Evolutionary conservation across 2,113 vertebrate species (phyloP), one percentile per base, ranked within the genome.

Genomic region (Proteles cristata): DNA sequence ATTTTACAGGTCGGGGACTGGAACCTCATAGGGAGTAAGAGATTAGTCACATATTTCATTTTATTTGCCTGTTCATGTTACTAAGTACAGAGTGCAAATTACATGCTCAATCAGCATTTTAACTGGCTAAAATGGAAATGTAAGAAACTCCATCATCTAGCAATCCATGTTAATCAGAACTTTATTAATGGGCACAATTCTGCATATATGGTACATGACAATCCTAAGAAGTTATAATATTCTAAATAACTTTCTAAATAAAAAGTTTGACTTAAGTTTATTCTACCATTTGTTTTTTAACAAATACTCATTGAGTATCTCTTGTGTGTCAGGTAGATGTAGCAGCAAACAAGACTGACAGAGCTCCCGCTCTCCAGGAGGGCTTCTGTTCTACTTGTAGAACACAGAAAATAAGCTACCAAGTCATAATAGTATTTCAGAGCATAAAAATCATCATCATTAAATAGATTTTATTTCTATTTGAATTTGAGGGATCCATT

Each of bases 141-240:
- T 23, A 35, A 19, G 69, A 21, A 90, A 65, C 55, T 63, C 74
- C 33, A 55, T 73, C 55, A 9, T 39, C 63, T 69, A 65, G 28
- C 19, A 39, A 16, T 73, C 66, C 90, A 7, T 92, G 21, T 95
- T 79, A 85, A 81, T 88, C n/a, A 90, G 82, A 95, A 88, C 71
- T 94, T 39, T 76, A 81, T 76, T 85, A 77, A 63, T 48, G 28
- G 12, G 9, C 7, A 28, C 17, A 66, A 31, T 43, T 66, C 11
- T 88, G 28, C 25, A 35, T n/a, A 63, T 1, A 33, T 53, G 21
- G 58, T 76, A 11, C 3, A 4, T 55, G n/a, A 74, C 68, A 43
- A 73, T 74, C 45, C 33, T 79, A 45, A 95, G 68, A 96, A 84
- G 25, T 7, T 35, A 7, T 69, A 63, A 53, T 85, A 85, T 68